These are phyloP conservation scores for Drosophila setosimentum DNA, from an alignment of 2,888 invertebrate species.

Conservation along the genomic window DNA sequence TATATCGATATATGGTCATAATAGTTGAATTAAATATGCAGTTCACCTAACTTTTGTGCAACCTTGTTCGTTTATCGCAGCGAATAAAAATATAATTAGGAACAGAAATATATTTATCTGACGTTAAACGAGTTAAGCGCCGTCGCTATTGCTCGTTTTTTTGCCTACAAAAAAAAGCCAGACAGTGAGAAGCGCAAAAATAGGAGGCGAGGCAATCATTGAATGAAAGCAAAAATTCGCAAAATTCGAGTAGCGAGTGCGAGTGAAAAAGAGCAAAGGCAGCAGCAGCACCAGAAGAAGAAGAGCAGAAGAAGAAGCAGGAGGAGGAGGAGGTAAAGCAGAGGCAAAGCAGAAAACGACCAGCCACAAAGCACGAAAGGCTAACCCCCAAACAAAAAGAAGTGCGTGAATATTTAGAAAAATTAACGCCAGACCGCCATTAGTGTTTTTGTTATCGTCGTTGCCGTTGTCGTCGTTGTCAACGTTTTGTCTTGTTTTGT, in stretches of 20 bases:
- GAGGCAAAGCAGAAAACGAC: conserved; percentile 57
- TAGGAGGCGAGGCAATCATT: conserved; percentile 56
- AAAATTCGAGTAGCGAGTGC: conserved; percentile 59
- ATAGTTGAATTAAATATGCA: conserved; percentile 56
- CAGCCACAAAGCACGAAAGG: conserved; percentile 72
- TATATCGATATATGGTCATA: conserved; percentile 33
- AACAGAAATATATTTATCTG: conserved; percentile 58
- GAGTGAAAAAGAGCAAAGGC: conserved; percentile 61
- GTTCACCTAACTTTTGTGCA: conserved; percentile 61
- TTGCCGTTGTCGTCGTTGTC: conserved; percentile 47
- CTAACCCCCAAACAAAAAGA: conserved; percentile 65
- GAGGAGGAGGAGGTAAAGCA: conserved; percentile 31
- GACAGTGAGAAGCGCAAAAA: conserved; percentile 50
- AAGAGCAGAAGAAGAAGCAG: conserved; percentile 33
- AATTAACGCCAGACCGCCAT: conserved; percentile 73
- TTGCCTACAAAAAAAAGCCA: conserved; percentile 21
- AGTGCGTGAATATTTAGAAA: conserved; percentile 75
- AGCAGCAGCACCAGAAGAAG: conserved; percentile 43
- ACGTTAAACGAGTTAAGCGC: conserved; percentile 52
- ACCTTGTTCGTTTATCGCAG: conserved; percentile 64
- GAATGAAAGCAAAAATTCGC: conserved; percentile 62
- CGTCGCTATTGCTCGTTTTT: conserved; percentile 51
- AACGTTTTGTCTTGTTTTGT: conserved; percentile 39
- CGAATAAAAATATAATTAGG: conserved; percentile 67
- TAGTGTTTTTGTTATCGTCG: conserved; percentile 64